Conservation (phyloP, 2,888 invertebrate species). For the Dynastes hyllus region DNA sequence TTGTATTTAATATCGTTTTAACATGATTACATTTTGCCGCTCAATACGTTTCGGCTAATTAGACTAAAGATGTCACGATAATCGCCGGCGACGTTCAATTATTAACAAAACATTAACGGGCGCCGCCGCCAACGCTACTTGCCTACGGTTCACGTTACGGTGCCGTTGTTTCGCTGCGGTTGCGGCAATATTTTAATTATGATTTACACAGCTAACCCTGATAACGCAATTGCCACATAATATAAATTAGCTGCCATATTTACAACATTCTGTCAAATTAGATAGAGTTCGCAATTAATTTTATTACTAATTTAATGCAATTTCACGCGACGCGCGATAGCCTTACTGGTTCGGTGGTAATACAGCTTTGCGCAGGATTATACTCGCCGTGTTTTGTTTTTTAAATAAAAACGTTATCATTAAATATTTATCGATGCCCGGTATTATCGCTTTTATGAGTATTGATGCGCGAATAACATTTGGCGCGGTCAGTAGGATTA, state of each 20-base stretch:
- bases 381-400: neutral
- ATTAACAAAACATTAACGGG: constrained; percentile 68
- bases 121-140: constrained; percentile 60
- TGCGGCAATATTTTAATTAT: constrained; percentile 69
- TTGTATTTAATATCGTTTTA: constrained; percentile 20
- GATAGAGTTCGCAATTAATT: constrained; percentile 63
- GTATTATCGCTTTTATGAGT: no score
- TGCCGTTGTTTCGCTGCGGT: constrained; percentile 64
- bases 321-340: constrained; percentile 29
- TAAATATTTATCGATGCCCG: no score
- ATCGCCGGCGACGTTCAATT: constrained; percentile 70
- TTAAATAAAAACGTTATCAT: no score
- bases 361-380: neutral
- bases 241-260: constrained; percentile 66
- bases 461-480: neutral
- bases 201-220: constrained; percentile 67
- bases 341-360: no score
- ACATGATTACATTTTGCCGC: constrained; percentile 61
- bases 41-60: constrained; percentile 54
- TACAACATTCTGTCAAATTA: constrained; percentile 62
- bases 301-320: constrained; percentile 58
- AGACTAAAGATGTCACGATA: constrained; percentile 66
- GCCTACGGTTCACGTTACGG: constrained; percentile 50
- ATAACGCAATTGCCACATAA: constrained; percentile 67
- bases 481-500: constrained; percentile 12